These are phyloP conservation scores for Plectus sambesii DNA, from an alignment of 1,140 invertebrate species.

Conservation along the genomic window DNA sequence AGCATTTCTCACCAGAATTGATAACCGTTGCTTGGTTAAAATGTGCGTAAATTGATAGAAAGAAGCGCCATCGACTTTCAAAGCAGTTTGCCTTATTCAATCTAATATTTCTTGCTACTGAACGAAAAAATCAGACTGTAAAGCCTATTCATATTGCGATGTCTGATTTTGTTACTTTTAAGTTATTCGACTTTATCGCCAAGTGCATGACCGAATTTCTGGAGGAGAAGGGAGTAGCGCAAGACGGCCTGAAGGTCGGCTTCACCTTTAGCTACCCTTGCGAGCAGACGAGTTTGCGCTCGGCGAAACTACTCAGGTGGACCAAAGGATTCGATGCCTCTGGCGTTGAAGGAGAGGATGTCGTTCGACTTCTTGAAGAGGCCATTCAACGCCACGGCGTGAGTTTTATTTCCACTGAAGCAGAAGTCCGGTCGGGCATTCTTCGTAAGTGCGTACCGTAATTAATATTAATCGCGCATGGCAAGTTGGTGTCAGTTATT, in stretches of 20 bases:
- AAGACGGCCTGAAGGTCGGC: conserved; percentile 25
- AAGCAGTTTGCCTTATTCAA: too few species aligned
- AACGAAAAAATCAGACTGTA: too few species aligned
- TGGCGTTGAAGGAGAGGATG: conserved; percentile 50
- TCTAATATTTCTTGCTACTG: too few species aligned
- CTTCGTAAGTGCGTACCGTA: too few species aligned
- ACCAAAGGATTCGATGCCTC: conserved; percentile 32
- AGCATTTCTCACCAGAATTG: too few species aligned
- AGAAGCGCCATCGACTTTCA: too few species aligned
- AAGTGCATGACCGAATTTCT: conserved; percentile 20
- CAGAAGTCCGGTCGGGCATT: too few species aligned
- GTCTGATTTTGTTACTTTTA: conserved; percentile 11
- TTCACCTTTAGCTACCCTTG: conserved; percentile 36
- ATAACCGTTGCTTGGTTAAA: too few species aligned
- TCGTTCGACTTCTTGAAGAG: conserved; percentile 65
- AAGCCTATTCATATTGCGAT: too few species aligned
- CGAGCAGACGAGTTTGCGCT: conserved; percentile 25
- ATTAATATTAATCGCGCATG: too few species aligned
- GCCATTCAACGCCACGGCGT: conserved; percentile 65
- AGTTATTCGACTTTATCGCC: conserved; percentile 35
- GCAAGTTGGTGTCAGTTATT: too few species aligned
- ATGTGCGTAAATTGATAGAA: too few species aligned
- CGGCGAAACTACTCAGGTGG: conserved; percentile 30
- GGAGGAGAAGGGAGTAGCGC: conserved; percentile 16
- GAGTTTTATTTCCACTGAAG: conserved; percentile 31